These are phyloP conservation scores for Trichonephila clavipes DNA, from an alignment of 1,140 invertebrate species.

Conservation along the genomic window DNA sequence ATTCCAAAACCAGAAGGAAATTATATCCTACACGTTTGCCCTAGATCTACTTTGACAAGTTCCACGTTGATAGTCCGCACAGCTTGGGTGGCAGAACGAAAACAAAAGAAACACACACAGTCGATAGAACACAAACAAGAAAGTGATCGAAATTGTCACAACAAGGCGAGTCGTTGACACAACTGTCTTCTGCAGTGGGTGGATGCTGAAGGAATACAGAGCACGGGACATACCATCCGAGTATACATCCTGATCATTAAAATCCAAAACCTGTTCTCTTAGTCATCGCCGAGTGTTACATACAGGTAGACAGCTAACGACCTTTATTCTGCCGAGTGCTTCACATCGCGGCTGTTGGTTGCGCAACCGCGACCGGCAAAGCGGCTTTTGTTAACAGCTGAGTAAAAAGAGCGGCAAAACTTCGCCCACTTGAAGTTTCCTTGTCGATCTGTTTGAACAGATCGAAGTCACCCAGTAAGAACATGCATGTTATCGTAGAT, in stretches of 20 bases:
- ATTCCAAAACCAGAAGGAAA: background rate
- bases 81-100: background rate
- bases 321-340: background rate
- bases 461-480: background rate
- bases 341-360: background rate
- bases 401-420: slow-evolving; percentile 29
- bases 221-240: slow-evolving; percentile 42
- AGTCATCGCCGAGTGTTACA: background rate
- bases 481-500: background rate
- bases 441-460: slow-evolving; percentile 9
- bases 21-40: background rate
- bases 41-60: slow-evolving; percentile 8
- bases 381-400: background rate
- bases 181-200: background rate
- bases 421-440: slow-evolving; percentile 34
- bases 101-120: background rate
- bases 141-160: background rate
- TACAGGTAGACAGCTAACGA: slow-evolving; percentile 33
- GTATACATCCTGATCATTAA: slow-evolving; percentile 1
- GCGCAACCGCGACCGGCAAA: background rate
- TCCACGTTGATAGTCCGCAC: background rate
- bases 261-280: slow-evolving; percentile 18
- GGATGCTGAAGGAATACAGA: slow-evolving; percentile 10
- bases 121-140: background rate
- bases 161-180: background rate